Evolutionary conservation across 1,140 invertebrate species (phyloP), one percentile per base, ranked within the genome.

Genomic region (Arion vulgaris): DNA sequence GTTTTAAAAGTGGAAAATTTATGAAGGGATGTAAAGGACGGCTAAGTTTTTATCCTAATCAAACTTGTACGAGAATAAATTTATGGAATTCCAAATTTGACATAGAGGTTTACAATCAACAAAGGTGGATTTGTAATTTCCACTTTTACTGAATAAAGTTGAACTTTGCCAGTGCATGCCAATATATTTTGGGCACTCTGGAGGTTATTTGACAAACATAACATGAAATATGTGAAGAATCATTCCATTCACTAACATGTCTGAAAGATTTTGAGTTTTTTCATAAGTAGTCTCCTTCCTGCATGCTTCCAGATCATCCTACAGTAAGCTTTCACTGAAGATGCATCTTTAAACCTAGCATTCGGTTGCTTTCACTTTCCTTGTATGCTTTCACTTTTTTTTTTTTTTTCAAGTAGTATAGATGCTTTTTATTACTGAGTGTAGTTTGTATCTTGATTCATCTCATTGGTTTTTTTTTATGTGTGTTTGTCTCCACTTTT

Each of bases 161-260:
- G n/a, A 66, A 66, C 5, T 15, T 34, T 23, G 62, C 32, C 62
- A 57, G n/a, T 66, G 62, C 62, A 66, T 66, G 62, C 19, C 62
- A 66, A 66, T 17, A 80, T 80, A 80, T 80, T 80, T 80, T 80
- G 78, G 78, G 78, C 78, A 34, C 78, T 80, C 78, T 4, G 34
- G 45, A 62, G 32, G n/a, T 57, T n/a, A 45, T 45, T 26, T 39
- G 49, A 49, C 5, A 57, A 36, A 71, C 26, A 78, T 80, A 71
- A 80, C 78, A 34, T 71, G 78, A 80, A 80, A 80, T 80, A 80
- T 80, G 78, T 80, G 78, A 80, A 80, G 78, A 80, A 34, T n/a
- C 68, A 71, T 45, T 71, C 62, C 34, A 80, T 36, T 66, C 71
- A 71, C 66, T 80, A 71, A 80, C 66, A 45, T 49, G 62, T 28